Conservation (phyloP, 2,888 invertebrate genomes). For the Parasteatoda lunata region DNA sequence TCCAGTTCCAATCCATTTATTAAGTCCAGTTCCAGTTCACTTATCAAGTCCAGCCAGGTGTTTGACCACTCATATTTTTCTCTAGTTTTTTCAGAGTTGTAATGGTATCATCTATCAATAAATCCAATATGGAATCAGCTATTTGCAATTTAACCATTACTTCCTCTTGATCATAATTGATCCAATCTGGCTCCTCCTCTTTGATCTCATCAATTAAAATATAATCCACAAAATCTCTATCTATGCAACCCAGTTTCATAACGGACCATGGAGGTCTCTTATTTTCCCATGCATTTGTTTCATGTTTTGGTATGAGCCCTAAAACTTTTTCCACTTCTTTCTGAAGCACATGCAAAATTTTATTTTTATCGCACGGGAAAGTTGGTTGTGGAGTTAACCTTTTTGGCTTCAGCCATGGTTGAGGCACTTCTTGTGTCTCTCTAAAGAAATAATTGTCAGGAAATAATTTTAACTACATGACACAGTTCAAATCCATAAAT, state of each 20-base stretch:
- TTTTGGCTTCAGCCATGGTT: constrained; percentile 42
- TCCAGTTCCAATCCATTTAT: too few species aligned
- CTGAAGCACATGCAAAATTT: constrained; percentile 1
- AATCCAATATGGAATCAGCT: constrained; percentile 78
- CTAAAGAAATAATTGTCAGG: constrained; percentile 8
- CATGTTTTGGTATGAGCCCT: constrained; percentile 22
- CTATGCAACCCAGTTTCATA: constrained; percentile 80
- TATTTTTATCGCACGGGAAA: constrained; percentile 27
- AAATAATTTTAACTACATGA: too few species aligned
- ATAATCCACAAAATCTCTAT: constrained; percentile 83
- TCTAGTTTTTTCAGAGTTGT: constrained; percentile 71
- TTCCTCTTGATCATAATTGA: constrained; percentile 83
- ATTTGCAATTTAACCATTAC: constrained; percentile 79
- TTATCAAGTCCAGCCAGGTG: too few species aligned
- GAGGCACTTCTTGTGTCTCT: constrained; percentile 28
- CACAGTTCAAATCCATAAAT: too few species aligned
- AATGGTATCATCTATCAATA: constrained; percentile 77
- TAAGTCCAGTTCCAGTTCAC: too few species aligned
- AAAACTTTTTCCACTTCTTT: constrained; percentile 37
- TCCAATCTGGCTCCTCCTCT: constrained; percentile 84
- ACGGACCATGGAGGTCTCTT: constrained; percentile 76
- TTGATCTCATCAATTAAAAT: constrained; percentile 82
- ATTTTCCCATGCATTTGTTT: constrained; percentile 72
- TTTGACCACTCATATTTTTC: not conserved
- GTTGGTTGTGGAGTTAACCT: constrained; percentile 52